Evolutionary conservation across 2,888 invertebrate genomes (phyloP).

Genomic region (Eurytoma californica): DNA sequence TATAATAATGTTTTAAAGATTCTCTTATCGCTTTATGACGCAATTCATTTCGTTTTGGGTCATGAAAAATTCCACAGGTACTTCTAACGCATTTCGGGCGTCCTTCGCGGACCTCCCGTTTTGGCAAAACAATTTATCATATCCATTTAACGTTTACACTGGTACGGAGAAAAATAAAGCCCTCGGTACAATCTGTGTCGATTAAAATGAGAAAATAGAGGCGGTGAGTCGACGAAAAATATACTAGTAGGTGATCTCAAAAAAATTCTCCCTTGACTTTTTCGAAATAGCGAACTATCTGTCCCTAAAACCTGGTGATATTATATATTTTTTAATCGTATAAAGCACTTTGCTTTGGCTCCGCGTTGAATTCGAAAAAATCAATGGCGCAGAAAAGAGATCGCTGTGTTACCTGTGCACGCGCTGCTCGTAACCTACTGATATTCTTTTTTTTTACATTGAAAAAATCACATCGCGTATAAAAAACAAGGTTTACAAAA

Average conservation of each 20-base stretch:
- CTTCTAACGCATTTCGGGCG: constrained; percentile 55
- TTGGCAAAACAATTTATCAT: constrained; percentile 29
- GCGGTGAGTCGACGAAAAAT: constrained; percentile 5
- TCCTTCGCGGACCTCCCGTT: constrained; percentile 48
- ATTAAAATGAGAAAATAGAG: background rate
- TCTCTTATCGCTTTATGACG: constrained; percentile 45
- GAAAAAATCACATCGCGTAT: constrained; percentile 34
- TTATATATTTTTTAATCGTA: background rate
- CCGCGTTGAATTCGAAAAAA: background rate
- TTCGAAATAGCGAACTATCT: constrained; percentile 11
- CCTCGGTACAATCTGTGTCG: constrained; percentile 5
- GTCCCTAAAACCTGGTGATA: too few species aligned
- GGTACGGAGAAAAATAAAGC: constrained; percentile 11
- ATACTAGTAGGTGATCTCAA: constrained; percentile 10
- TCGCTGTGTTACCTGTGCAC: background rate
- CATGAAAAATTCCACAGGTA: constrained; percentile 54
- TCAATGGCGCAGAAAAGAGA: constrained; percentile 11
- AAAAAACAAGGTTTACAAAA: constrained; percentile 41
- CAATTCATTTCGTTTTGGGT: constrained; percentile 42
- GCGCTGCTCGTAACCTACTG: constrained; percentile 7
- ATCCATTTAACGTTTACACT: constrained; percentile 14
- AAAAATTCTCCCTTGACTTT: background rate
- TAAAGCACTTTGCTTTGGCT: background rate
- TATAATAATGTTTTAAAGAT: constrained; percentile 49
- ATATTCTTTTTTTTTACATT: constrained; percentile 9